Conservation (phyloP, 1,140 invertebrate genomes). For the Glomeris maerens region DNA sequence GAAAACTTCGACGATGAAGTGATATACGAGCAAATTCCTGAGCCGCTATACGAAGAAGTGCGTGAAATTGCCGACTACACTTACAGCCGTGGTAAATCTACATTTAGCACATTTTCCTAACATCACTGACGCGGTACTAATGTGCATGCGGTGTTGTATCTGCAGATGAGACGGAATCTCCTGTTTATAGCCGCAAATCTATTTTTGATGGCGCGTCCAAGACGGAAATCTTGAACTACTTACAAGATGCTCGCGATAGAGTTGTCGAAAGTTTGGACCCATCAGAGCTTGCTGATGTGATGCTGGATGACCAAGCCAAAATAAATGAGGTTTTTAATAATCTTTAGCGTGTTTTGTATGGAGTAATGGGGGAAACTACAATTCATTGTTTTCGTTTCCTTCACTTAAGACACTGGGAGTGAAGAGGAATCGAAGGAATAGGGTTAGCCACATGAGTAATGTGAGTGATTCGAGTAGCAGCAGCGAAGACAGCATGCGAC, state of each 20-base stretch:
- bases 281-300: conserved; percentile 13
- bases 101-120: neutral
- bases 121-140: neutral
- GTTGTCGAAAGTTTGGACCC: conserved; percentile 23
- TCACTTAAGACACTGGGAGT: neutral
- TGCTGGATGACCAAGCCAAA: conserved; percentile 7
- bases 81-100: neutral
- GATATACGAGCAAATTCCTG: conserved; percentile 60
- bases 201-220: conserved; percentile 73
- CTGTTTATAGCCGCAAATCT: conserved; percentile 33
- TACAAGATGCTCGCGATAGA: conserved; percentile 67
- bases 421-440: conserved; percentile 23
- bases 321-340: neutral
- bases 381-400: no score
- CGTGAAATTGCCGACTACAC: conserved; percentile 41
- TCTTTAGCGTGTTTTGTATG: no score
- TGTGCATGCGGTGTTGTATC: neutral
- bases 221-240: conserved; percentile 72
- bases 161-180: neutral
- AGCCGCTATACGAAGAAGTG: conserved; percentile 80
- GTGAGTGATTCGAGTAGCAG: conserved; percentile 44
- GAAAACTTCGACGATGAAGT: no score
- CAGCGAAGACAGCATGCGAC: conserved; percentile 19
- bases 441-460: conserved; percentile 41
- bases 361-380: no score